Base-by-base conservation (phyloP, 2,113 vertebrate genomes). In the Oceanites oceanicus region DNA sequence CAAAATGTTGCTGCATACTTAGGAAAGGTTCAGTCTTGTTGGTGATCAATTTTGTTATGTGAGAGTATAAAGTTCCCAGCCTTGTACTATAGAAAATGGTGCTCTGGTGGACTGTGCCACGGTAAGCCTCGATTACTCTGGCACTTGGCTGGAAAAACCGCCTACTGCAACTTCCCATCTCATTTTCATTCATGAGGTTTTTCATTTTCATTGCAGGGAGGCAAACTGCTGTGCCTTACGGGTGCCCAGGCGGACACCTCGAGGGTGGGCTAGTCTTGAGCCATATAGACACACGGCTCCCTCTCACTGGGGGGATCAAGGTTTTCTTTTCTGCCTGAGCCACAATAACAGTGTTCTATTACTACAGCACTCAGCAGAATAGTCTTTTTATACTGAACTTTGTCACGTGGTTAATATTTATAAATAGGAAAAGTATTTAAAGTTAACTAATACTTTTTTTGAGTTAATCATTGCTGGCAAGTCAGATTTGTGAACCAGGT, bases 171-270 rank as follows among this genome's bases (percentile, higher is more conserved):
- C 52, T 74, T 72, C 68, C 88, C 38, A 38, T 38, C 38, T 38
- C 38, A 38, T 38, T 38, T 38, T 38, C 38, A 38, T 38, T 38
- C 38, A 38, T 38, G 38, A 38, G 38, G 38, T 38, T 38, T 38
- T 38, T 38, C 38, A 38, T 38, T 38, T 38, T 38, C 38, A 10
- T 38, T 38, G 38, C 38, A 38, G 38, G 21, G 58, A 55, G 70
- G 58, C 10, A 38, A 68, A 34, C 17, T 55, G 36, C 49, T 44
- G 18, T 52, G 29, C 61, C 9, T 47, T 45, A 17, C 34, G 21
- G 25, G 12, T 42, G 45, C 26, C 4, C 23, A 12, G 30, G 25
- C 1, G 2, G 62, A 3, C 0, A 0, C 34, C 26, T 36, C 1
- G 8, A 53, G n/a, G 6, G 22, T 5, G 25, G 19, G 6, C 20